Percentiles rank a stretch among this genome's conserved stretches.
Conservation (phyloP, 1,140 invertebrate species). For the Lepidostoma basale region DNA sequence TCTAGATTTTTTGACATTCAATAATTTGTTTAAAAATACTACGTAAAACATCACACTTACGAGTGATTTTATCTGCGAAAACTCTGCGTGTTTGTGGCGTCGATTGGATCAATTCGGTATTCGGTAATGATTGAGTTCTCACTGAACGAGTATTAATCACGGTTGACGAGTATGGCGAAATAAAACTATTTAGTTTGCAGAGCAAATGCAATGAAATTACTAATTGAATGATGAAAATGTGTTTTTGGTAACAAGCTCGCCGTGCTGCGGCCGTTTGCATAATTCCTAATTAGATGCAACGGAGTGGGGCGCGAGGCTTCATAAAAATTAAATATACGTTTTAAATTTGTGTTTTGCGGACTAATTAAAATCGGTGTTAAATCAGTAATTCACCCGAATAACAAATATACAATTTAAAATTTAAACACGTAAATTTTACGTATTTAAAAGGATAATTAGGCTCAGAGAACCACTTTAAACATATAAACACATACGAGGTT, state of each 20-base stretch:
- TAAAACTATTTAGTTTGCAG: slow-evolving; percentile 25
- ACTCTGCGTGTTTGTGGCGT: slow-evolving; percentile 12
- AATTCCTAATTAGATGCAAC: slow-evolving; percentile 6
- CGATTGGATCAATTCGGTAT: slow-evolving; percentile 36
- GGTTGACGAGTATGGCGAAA: slow-evolving; percentile 30
- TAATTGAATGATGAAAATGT: slow-evolving; percentile 19
- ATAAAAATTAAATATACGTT: slow-evolving; percentile 5
- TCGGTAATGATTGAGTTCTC: slow-evolving; percentile 9
- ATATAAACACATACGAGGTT: too few species aligned
- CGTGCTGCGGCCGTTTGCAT: background rate
- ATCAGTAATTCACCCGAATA: too few species aligned
- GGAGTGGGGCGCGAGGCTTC: background rate
- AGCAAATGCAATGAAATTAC: slow-evolving; percentile 27
- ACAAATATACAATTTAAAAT: too few species aligned
- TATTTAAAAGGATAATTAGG: too few species aligned
- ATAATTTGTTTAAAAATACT: too few species aligned
- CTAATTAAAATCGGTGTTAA: too few species aligned
- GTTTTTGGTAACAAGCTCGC: slow-evolving; percentile 10
- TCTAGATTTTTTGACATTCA: too few species aligned
- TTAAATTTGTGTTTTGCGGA: too few species aligned
- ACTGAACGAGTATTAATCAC: slow-evolving; percentile 29
- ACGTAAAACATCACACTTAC: too few species aligned
- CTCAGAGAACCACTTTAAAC: too few species aligned
- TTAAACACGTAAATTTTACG: too few species aligned
- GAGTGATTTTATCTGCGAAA: too few species aligned